Evolutionary conservation across 2,113 vertebrate genomes (phyloP), one percentile per base, ranked within the genome.

Genomic region (Recurvirostra avosetta): DNA sequence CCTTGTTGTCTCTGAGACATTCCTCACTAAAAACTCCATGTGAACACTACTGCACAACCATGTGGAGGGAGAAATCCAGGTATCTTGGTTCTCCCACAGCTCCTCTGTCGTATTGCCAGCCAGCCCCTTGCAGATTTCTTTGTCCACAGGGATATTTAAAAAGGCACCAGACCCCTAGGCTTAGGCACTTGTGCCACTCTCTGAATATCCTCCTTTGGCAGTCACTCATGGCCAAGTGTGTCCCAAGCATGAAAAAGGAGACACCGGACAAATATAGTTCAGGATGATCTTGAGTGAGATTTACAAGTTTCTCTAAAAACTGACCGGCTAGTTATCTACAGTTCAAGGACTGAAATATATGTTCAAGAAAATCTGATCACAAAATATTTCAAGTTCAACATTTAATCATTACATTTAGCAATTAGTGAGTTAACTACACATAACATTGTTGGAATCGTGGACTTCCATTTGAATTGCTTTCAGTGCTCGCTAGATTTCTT

Each of bases 101-200:
- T 32, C 11, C 8, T 71, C 7, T 23, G 11, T 16, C 6, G 0
- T 19, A 67, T 43, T 6, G 0, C 20, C 23, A 41, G 20, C 45
- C n/a, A 74, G 21, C 1, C 9, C 18, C 22, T 30, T 12, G 25
- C 17, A 59, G n/a, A 18, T 56, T 72, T 83, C 40, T 52, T 61
- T 52, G 16, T 32, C 20, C 45, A 22, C 1, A 16, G 25, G 45
- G 45, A 38, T 9, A 14, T 53, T 58, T 75, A 17, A 76, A 78
- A 26, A 29, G 15, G 9, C 34, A 62, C 32, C 63, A 62, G 27
- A 55, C 5, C 19, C 15, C 2, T 36, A 47, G 14, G 6, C 7
- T 66, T 59, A 41, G 52, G 9, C 3, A 11, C 22, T 13, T 26
- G 9, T 5, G 5, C 15, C 32, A 8, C n/a, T 32, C n/a, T 71